A percentile compares a stretch with the other conserved stretches of the same genome.
These are phyloP conservation scores for Adrianichthys oophorus DNA, from an alignment of 2,797 vertebrate species.

Conservation along the genomic window DNA sequence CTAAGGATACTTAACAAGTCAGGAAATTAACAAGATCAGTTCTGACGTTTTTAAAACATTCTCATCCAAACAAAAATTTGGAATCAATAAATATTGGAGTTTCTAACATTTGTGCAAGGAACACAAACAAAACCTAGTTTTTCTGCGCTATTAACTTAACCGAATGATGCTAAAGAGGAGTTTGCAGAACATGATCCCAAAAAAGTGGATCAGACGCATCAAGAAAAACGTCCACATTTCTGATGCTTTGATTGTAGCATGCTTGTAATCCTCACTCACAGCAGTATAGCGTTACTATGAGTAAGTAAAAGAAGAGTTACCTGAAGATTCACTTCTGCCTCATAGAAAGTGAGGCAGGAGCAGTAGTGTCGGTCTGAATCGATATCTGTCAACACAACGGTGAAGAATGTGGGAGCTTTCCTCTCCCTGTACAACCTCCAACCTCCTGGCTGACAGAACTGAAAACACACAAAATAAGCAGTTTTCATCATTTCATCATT, in stretches of 20 bases:
- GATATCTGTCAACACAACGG: conserved; percentile 96
- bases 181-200: too few species aligned
- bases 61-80: conserved; percentile 35
- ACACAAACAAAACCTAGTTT: conserved; percentile 33
- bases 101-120: conserved; percentile 22
- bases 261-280: neutral
- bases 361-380: conserved; percentile 98
- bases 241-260: neutral
- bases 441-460: conserved; percentile 98
- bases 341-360: conserved; percentile 95
- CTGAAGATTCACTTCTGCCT: conserved; percentile 96
- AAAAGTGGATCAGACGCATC: too few species aligned
- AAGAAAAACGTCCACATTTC: too few species aligned
- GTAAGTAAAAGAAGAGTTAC: conserved; percentile 64
- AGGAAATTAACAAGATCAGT: conserved; percentile 43
- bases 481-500: neutral
- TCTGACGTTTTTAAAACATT: conserved; percentile 33
- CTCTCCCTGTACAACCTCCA: conserved; percentile 93
- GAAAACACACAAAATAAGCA: conserved; percentile 26
- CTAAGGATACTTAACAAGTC: conserved; percentile 38
- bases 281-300: neutral
- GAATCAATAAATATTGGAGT: conserved; percentile 48
- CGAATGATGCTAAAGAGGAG: conserved; percentile 10
- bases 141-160: conserved; percentile 40
- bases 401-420: conserved; percentile 93